phyloP scores from a whole-genome alignment of 2,888 invertebrate genomes.

The Scaptomyza tumidula region DNA sequence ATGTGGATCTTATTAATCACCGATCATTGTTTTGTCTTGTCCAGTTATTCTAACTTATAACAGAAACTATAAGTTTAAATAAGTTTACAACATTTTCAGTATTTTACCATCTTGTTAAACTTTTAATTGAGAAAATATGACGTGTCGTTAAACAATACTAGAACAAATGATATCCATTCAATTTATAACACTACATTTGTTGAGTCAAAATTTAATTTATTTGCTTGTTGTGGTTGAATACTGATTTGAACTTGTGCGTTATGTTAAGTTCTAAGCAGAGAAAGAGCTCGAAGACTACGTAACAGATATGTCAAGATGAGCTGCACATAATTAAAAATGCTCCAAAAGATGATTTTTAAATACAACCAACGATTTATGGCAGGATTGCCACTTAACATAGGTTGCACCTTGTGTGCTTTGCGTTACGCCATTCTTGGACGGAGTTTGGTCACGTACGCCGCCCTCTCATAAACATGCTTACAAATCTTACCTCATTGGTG shows the following conservation, averaged over 20 bases:
- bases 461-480: constrained; percentile 21
- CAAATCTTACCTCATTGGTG: constrained; percentile 88
- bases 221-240: background rate
- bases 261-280: background rate
- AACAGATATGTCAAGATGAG: background rate
- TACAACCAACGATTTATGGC: background rate
- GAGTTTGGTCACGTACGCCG: constrained; percentile 66
- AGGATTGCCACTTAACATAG: background rate
- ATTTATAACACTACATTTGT: background rate
- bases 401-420: constrained; percentile 10
- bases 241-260: too few species aligned
- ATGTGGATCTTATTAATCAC: background rate
- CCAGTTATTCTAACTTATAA: background rate
- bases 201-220: background rate
- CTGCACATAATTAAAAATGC: background rate
- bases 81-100: too few species aligned
- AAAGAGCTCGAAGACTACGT: background rate
- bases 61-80: background rate
- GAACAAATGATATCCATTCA: background rate
- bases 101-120: background rate
- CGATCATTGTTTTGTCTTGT: background rate
- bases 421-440: constrained; percentile 60
- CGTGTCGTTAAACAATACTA: background rate
- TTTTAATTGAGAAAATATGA: background rate
- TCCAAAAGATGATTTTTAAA: background rate